A percentile compares a stretch with the other conserved stretches of the same genome.
phyloP scores from a whole-genome alignment of 2,888 invertebrate species.

The Thysanoteuthis rhombus region DNA sequence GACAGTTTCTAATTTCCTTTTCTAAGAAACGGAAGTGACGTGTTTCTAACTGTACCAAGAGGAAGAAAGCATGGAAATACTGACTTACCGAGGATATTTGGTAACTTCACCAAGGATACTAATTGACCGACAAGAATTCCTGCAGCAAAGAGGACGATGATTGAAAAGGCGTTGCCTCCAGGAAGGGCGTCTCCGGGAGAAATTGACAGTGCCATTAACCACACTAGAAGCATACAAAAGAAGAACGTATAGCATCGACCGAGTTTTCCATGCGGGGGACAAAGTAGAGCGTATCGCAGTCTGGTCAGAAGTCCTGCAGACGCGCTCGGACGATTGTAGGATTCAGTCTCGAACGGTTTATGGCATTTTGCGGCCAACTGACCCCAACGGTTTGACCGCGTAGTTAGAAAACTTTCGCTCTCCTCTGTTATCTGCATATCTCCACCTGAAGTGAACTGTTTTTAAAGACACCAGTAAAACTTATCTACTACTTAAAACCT shows the following conservation, averaged over 20 bases:
- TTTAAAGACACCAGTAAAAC: not conserved
- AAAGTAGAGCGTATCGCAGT: conserved; percentile 53
- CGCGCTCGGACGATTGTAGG: conserved; percentile 50
- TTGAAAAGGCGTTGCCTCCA: conserved; percentile 61
- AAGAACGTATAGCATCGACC: conserved; percentile 68
- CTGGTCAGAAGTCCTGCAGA: conserved; percentile 43
- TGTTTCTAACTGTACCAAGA: no score
- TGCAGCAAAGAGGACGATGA: conserved; percentile 55
- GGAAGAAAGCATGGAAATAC: not conserved
- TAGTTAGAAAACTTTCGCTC: not conserved
- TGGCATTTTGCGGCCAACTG: conserved; percentile 34
- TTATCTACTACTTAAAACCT: not conserved
- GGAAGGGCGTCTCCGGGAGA: conserved; percentile 58
- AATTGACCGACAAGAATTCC: conserved; percentile 59
- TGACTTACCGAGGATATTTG: conserved; percentile 60
- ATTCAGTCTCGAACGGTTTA: conserved; percentile 49
- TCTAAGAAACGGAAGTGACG: no score
- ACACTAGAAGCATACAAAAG: conserved; percentile 46
- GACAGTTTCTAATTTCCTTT: no score
- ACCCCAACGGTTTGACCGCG: not conserved
- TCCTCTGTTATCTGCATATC: not conserved
- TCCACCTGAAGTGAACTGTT: not conserved
- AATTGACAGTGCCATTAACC: conserved; percentile 52
- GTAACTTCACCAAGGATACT: conserved; percentile 54
- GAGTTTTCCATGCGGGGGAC: conserved; percentile 63